Evolutionary conservation across 1,140 invertebrate species (phyloP).

Genomic region (Chrysoperla carnea): DNA sequence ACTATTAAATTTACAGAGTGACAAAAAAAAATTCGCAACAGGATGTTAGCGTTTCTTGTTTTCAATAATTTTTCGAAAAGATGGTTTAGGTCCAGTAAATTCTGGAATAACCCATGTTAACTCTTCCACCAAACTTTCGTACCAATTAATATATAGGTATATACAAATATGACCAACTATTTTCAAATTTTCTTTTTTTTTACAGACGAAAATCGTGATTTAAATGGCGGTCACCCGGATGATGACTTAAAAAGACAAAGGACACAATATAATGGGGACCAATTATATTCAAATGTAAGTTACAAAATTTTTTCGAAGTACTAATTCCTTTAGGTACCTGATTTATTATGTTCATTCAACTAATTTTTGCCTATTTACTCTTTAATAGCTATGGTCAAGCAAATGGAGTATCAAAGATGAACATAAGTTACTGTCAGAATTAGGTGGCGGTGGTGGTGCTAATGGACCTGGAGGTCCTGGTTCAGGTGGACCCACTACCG

Average conservation of each 20-base stretch:
- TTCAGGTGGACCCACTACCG: slow-evolving; percentile 15
- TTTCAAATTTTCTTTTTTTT: slow-evolving; percentile 14
- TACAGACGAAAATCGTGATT: slow-evolving; percentile 69
- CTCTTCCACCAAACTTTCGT: no score
- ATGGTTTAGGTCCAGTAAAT: no score
- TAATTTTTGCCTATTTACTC: no score
- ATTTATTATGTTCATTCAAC: neutral
- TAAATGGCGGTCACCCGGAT: slow-evolving; percentile 57
- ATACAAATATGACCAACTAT: no score
- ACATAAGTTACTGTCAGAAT: slow-evolving; percentile 65
- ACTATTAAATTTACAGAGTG: no score
- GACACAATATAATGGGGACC: slow-evolving; percentile 76
- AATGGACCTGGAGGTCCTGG: slow-evolving; percentile 18
- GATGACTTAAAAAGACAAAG: slow-evolving; percentile 74
- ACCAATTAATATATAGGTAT: no score
- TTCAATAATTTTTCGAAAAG: no score
- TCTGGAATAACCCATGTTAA: no score
- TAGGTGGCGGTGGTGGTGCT: slow-evolving; percentile 37
- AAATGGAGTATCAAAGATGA: slow-evolving; percentile 83
- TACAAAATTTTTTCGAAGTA: neutral
- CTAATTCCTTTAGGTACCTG: neutral
- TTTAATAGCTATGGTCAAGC: slow-evolving; percentile 70
- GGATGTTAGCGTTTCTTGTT: no score
- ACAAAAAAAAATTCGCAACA: no score
- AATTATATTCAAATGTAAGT: slow-evolving; percentile 75